A percentile compares a stretch with the other conserved stretches of the same genome.
Conservation (phyloP, 2,797 vertebrate genomes). For the Ispidina lecontei region DNA sequence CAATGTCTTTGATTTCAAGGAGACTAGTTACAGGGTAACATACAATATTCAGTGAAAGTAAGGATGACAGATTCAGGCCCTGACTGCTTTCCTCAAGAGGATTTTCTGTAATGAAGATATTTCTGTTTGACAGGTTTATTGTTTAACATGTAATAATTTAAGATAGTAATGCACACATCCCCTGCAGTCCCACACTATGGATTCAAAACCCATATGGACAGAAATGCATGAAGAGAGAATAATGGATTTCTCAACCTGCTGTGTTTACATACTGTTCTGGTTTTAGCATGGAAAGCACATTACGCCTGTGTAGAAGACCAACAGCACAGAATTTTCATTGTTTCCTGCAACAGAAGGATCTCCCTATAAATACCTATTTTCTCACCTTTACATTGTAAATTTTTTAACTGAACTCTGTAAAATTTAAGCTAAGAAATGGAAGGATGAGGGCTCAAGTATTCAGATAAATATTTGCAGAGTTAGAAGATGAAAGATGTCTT, state of each 20-base stretch:
- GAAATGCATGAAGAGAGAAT: slow-evolving; percentile 16
- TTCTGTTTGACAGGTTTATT: slow-evolving; percentile 61
- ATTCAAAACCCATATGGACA: slow-evolving; percentile 25
- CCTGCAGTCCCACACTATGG: slow-evolving; percentile 16
- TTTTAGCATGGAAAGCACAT: slow-evolving; percentile 24
- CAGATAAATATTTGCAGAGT: neutral
- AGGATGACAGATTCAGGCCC: slow-evolving; percentile 9
- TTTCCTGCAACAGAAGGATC: neutral
- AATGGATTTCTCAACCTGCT: slow-evolving; percentile 39
- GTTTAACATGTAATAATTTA: slow-evolving; percentile 39
- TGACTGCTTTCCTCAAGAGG: slow-evolving; percentile 14
- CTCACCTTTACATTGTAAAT: neutral
- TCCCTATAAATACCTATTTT: neutral
- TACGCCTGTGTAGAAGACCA: neutral
- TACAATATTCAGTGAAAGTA: neutral
- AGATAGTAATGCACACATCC: slow-evolving; percentile 29
- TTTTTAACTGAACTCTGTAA: neutral
- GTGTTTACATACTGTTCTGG: neutral
- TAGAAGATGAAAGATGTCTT: neutral
- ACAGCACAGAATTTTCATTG: neutral
- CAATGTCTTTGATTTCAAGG: neutral
- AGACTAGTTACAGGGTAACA: neutral
- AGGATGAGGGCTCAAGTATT: neutral
- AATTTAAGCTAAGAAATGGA: neutral
- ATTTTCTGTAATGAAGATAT: slow-evolving; percentile 35